Conservation (phyloP, 2,888 invertebrate species). For the Nezara viridula region DNA sequence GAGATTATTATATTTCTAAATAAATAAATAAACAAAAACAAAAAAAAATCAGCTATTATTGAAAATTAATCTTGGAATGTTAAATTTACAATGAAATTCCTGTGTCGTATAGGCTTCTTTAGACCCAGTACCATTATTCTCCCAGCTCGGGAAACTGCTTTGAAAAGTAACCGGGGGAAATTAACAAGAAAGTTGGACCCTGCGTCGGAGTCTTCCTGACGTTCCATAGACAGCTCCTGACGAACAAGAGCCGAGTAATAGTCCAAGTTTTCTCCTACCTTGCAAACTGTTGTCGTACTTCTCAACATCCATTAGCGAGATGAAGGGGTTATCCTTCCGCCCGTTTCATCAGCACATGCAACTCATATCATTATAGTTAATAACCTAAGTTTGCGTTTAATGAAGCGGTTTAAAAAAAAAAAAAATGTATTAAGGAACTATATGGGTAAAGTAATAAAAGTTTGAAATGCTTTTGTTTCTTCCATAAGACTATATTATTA, state of each 20-base stretch:
- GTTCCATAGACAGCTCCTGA: not conserved
- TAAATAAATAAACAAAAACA: too few species aligned
- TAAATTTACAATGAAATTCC: too few species aligned
- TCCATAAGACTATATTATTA: too few species aligned
- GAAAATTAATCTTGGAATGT: too few species aligned
- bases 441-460: too few species aligned
- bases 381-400: not conserved
- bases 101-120: too few species aligned
- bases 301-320: constrained; percentile 10
- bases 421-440: not conserved
- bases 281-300: not conserved
- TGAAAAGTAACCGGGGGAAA: not conserved
- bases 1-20: too few species aligned
- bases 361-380: not conserved
- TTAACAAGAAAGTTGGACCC: constrained; percentile 4
- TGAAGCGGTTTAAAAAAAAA: not conserved
- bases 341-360: not conserved
- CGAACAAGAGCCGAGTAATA: not conserved
- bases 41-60: too few species aligned
- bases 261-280: not conserved
- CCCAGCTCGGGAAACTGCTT: not conserved
- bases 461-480: too few species aligned
- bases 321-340: not conserved
- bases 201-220: not conserved
- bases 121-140: not conserved